A percentile compares a stretch with the other conserved stretches of the same genome.
Evolutionary conservation across 1,140 invertebrate genomes (phyloP).

Genomic region (Caenorhabditis briggsae): DNA sequence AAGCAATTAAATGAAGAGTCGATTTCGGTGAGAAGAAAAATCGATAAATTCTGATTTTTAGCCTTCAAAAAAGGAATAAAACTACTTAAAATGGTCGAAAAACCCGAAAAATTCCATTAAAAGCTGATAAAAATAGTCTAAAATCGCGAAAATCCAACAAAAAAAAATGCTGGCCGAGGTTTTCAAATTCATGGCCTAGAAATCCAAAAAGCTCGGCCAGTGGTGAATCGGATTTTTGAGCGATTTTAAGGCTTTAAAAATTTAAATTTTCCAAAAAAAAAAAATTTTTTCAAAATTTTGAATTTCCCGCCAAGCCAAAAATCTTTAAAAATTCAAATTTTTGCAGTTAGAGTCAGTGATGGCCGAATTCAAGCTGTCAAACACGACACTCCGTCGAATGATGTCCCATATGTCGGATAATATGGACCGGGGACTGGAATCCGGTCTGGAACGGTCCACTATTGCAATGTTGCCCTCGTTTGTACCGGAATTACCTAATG

Average conservation of each 20-base stretch:
- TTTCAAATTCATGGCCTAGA: no score
- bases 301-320: not conserved
- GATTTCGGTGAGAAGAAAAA: constrained; percentile 28
- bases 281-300: no score
- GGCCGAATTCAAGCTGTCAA: constrained; percentile 65
- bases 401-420: constrained; percentile 65
- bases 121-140: no score
- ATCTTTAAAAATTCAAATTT: not conserved
- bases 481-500: constrained; percentile 65
- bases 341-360: constrained; percentile 67
- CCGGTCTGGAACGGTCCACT: constrained; percentile 56
- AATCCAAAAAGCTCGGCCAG: no score
- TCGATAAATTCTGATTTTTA: not conserved
- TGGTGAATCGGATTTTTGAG: no score
- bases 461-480: constrained; percentile 67
- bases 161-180: no score
- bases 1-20: constrained; percentile 34
- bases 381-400: constrained; percentile 66
- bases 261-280: no score
- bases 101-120: no score
- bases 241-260: no score
- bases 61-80: no score
- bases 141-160: no score
- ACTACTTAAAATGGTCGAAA: no score
- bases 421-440: constrained; percentile 63